phyloP scores from a whole-genome alignment of 2,888 invertebrate species.

The Molanna angustata region DNA sequence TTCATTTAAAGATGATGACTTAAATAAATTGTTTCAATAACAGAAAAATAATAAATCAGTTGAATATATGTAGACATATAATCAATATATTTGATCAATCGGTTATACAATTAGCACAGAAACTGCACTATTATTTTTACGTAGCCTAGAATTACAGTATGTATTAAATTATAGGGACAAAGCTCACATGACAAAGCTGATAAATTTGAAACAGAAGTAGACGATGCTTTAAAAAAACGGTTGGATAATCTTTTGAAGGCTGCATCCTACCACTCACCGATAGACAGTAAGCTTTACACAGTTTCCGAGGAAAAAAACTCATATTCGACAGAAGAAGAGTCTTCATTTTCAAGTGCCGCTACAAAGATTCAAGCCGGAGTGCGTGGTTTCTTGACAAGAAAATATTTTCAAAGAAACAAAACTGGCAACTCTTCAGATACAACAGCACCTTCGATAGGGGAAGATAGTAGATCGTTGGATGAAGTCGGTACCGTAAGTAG shows the following conservation, averaged over 20 bases:
- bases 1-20: too few species aligned
- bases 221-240: slow-evolving; percentile 5
- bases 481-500: slow-evolving; percentile 20
- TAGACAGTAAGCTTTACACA: slow-evolving; percentile 42
- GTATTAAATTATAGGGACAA: too few species aligned
- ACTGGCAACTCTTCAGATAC: slow-evolving; percentile 45
- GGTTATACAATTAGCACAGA: too few species aligned
- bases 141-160: too few species aligned
- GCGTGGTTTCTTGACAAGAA: slow-evolving; percentile 63
- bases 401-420: slow-evolving; percentile 48
- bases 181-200: too few species aligned
- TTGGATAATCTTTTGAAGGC: slow-evolving; percentile 7
- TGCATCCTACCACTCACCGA: slow-evolving; percentile 10
- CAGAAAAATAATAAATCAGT: too few species aligned
- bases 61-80: too few species aligned
- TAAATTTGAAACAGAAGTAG: background rate
- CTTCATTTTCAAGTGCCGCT: slow-evolving; percentile 55
- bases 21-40: too few species aligned
- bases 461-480: slow-evolving; percentile 39
- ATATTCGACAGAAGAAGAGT: slow-evolving; percentile 51
- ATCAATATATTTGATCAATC: too few species aligned
- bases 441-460: slow-evolving; percentile 42
- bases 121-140: too few species aligned
- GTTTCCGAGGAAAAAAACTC: slow-evolving; percentile 54
- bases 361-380: slow-evolving; percentile 67